phyloP scores from a whole-genome alignment of 2,113 vertebrate species.

The Trochalopteron elliotii region DNA sequence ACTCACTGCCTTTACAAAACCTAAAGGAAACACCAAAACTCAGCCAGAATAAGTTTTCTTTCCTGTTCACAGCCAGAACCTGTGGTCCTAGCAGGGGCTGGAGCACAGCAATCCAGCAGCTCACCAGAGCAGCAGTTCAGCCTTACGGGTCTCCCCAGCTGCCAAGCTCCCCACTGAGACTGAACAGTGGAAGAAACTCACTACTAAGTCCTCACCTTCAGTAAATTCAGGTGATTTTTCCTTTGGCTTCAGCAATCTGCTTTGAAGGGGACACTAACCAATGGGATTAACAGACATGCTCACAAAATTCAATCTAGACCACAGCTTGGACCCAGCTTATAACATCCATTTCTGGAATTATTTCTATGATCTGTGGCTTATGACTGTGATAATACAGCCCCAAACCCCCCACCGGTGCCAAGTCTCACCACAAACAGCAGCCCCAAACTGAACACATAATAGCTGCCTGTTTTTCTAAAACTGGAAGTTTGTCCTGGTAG shows the following conservation, averaged over 20 bases:
- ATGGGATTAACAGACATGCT: background rate
- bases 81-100: background rate
- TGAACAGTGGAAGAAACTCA: background rate
- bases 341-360: background rate
- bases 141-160: background rate
- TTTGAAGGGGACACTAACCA: background rate
- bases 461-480: background rate
- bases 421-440: background rate
- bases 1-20: background rate
- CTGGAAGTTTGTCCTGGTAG: background rate
- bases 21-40: background rate
- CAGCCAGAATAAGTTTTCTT: background rate
- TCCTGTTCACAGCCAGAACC: background rate
- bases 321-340: background rate
- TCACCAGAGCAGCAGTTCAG: background rate
- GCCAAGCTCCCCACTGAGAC: rapidly evolving
- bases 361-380: background rate
- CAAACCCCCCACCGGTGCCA: background rate
- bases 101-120: background rate
- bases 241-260: background rate
- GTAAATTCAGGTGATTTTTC: background rate
- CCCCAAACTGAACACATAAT: background rate
- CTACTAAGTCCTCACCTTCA: rapidly evolving
- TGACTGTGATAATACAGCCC: background rate
- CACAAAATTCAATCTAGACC: background rate